Evolutionary conservation across 2,113 vertebrate genomes (phyloP).

Genomic region (Holacanthus passer): DNA sequence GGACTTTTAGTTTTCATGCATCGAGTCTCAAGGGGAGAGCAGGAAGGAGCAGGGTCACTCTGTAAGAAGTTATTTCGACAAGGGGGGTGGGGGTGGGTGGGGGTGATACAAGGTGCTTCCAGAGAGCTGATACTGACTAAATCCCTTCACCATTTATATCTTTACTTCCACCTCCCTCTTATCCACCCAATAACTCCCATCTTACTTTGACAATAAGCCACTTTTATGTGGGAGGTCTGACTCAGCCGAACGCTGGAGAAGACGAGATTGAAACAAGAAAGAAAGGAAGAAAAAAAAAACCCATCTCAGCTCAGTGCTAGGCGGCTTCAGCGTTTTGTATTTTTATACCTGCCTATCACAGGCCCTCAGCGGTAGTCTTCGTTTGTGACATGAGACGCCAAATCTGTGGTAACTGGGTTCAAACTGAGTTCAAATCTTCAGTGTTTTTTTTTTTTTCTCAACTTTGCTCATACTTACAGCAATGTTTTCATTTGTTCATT

Average conservation of each 20-base stretch:
- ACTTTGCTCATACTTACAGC: neutral
- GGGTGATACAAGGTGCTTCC: slow-evolving; percentile 59
- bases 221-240: slow-evolving; percentile 76
- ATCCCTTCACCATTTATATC: slow-evolving; percentile 70
- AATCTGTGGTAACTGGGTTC: slow-evolving; percentile 32
- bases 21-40: slow-evolving; percentile 17
- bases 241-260: slow-evolving; percentile 58
- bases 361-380: slow-evolving; percentile 8
- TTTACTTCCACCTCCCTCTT: slow-evolving; percentile 60
- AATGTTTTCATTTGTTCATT: neutral
- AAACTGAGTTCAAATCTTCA: slow-evolving; percentile 26
- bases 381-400: slow-evolving; percentile 5
- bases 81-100: neutral
- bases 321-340: slow-evolving; percentile 54
- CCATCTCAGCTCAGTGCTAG: slow-evolving; percentile 32
- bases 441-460: neutral
- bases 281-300: slow-evolving; percentile 11
- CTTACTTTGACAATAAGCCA: slow-evolving; percentile 73
- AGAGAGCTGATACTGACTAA: slow-evolving; percentile 64
- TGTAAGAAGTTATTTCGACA: slow-evolving; percentile 58
- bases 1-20: slow-evolving; percentile 31
- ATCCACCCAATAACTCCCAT: slow-evolving; percentile 63
- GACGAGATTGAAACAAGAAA: slow-evolving; percentile 55
- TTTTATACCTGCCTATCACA: slow-evolving; percentile 54
- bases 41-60: slow-evolving; percentile 35